Conservation (phyloP, 1,140 invertebrate species). For the Thrips palmi region DNA sequence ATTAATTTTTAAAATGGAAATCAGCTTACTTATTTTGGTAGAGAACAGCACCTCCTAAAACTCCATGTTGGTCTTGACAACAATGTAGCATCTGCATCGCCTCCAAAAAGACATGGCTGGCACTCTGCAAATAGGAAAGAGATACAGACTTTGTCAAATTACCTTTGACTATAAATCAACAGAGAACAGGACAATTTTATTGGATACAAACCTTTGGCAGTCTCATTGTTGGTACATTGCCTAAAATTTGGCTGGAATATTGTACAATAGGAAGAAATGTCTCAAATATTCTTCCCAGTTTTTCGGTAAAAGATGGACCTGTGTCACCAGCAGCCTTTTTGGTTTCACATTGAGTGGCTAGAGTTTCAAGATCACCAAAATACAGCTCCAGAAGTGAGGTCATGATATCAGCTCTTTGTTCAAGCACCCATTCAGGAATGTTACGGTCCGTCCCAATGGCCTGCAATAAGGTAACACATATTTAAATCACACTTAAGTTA, state of each 20-base stretch:
- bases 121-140: constrained; percentile 36
- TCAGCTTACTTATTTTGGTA: constrained; percentile 59
- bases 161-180: no score
- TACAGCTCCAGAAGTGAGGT: constrained; percentile 55
- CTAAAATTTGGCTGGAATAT: constrained; percentile 56
- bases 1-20: constrained; percentile 3
- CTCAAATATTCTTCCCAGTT: constrained; percentile 64
- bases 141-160: neutral
- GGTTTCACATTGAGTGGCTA: no score
- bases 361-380: constrained; percentile 54
- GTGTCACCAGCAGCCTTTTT: constrained; percentile 35
- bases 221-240: constrained; percentile 50
- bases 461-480: constrained; percentile 25
- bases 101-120: constrained; percentile 60
- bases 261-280: constrained; percentile 64
- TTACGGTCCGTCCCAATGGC: constrained; percentile 70
- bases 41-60: constrained; percentile 55
- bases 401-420: constrained; percentile 50
- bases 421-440: constrained; percentile 56
- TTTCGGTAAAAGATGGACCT: constrained; percentile 44
- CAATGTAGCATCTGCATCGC: constrained; percentile 60
- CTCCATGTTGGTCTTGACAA: constrained; percentile 48
- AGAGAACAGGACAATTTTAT: no score
- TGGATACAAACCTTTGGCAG: constrained; percentile 46
- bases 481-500: no score